Percentiles rank a stretch among this genome's conserved stretches.
These are phyloP conservation scores for Calycopis cecrops DNA, from an alignment of 1,140 invertebrate species.

Conservation along the genomic window DNA sequence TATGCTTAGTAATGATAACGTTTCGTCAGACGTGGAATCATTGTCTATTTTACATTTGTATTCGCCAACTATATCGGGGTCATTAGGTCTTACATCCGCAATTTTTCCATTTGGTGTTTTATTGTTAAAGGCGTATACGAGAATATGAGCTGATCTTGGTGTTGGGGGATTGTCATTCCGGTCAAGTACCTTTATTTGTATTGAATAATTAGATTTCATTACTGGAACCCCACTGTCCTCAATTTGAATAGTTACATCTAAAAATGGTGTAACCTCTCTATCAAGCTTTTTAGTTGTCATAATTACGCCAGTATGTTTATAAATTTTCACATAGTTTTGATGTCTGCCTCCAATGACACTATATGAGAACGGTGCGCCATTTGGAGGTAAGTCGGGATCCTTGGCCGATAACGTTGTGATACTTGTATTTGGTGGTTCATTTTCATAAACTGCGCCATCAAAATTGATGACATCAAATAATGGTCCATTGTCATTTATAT, in stretches of 20 bases:
- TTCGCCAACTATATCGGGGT: slow-evolving; percentile 90
- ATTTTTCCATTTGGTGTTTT: slow-evolving; percentile 85
- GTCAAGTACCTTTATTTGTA: slow-evolving; percentile 88
- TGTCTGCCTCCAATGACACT: slow-evolving; percentile 86
- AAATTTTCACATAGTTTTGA: slow-evolving; percentile 84
- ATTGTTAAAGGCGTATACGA: slow-evolving; percentile 87
- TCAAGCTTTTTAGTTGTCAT: slow-evolving; percentile 87
- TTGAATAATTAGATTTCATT: slow-evolving; percentile 85
- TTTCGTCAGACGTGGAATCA: slow-evolving; percentile 71
- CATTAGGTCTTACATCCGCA: slow-evolving; percentile 93
- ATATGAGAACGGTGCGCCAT: slow-evolving; percentile 93
- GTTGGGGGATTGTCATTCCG: slow-evolving; percentile 94
- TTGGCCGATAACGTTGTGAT: slow-evolving; percentile 90
- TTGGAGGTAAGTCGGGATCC: slow-evolving; percentile 94
- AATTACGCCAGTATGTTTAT: slow-evolving; percentile 87
- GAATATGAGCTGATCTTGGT: slow-evolving; percentile 86
- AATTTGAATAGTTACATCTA: slow-evolving; percentile 88
- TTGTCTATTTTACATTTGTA: slow-evolving; percentile 89
- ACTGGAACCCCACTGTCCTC: slow-evolving; percentile 91
- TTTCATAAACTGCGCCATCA: slow-evolving; percentile 89
- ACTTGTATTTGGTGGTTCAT: slow-evolving; percentile 88
- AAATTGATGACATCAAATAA: slow-evolving; percentile 83
- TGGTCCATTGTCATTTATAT: slow-evolving; percentile 96
- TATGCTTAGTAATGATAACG: slow-evolving; percentile 80
- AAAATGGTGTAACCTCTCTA: slow-evolving; percentile 84